A percentile compares a stretch with the other conserved stretches of the same genome.
phyloP scores from a whole-genome alignment of 2,797 vertebrate genomes.

The Rhinatrema bivittatum region DNA sequence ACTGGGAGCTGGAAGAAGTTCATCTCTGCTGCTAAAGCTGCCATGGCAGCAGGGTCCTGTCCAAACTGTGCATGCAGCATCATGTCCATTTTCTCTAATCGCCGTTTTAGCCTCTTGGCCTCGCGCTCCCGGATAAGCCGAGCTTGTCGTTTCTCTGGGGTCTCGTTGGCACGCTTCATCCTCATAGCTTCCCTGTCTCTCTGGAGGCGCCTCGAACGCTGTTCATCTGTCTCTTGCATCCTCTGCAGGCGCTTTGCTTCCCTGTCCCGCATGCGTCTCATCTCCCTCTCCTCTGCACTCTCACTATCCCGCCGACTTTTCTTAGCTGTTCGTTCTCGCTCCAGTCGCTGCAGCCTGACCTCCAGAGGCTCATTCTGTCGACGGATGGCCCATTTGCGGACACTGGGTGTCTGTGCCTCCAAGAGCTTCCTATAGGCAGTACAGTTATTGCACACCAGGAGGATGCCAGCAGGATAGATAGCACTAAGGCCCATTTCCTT shows the following conservation, averaged over 20 bases:
- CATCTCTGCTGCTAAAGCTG: conserved; percentile 91
- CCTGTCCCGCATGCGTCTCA: conserved; percentile 84
- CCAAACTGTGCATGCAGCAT: conserved; percentile 91
- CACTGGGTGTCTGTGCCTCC: conserved; percentile 67
- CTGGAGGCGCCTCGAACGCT: conserved; percentile 83
- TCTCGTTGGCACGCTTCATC: conserved; percentile 87
- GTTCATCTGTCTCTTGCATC: conserved; percentile 91
- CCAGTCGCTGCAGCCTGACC: conserved; percentile 79
- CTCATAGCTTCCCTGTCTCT: conserved; percentile 95
- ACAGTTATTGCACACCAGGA: conserved; percentile 94
- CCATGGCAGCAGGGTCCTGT: conserved; percentile 92
- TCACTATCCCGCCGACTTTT: conserved; percentile 91
- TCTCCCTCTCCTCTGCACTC: conserved; percentile 78
- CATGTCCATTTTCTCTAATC: conserved; percentile 95
- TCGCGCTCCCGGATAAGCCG: conserved; percentile 88
- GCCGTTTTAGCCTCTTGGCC: conserved; percentile 88
- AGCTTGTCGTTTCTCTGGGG: conserved; percentile 90
- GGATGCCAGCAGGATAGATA: conserved; percentile 83
- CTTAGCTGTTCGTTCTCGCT: conserved; percentile 91
- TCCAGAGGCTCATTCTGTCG: conserved; percentile 86
- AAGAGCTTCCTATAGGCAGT: conserved; percentile 84
- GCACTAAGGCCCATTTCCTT: conserved; percentile 48
- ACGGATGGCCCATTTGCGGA: conserved; percentile 83
- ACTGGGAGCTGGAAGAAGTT: conserved; percentile 87
- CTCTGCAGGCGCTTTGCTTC: conserved; percentile 94